Evolutionary conservation across 2,113 vertebrate species (phyloP), one percentile per base, ranked within the genome.

Genomic region (Mastomys coucha): DNA sequence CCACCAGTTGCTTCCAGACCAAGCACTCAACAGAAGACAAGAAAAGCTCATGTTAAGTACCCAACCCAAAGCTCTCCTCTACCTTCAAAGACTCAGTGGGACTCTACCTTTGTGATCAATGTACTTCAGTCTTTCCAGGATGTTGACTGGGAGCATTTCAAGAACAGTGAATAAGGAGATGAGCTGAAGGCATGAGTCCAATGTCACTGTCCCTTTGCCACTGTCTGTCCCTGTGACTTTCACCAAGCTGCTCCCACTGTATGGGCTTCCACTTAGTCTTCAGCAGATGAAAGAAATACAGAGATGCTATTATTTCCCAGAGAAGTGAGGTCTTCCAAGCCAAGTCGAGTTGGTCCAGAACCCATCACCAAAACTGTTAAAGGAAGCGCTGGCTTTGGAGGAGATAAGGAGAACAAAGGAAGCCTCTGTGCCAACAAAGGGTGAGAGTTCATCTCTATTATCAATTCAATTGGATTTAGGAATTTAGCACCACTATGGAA

Each of bases 111-210:
- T 81, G 56, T 17, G 31, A 22, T 89, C 72, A 39, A 6, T 36
- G 22, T 53, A 26, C 33, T 76, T 51, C 67, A 31, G 24, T 39
- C 56, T 93, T 75, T 70, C 89, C 42, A 53, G 63, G 51, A 80
- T 88, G 51, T 28, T 42, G 63, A 80, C 10, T 26, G 24, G 39
- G 22, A 82, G 95, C n/a, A 16, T 33, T 39, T 0, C 5, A 67
- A 42, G 28, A 45, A 31, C 45, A 58, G 0, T 1, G 20, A 82
- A 53, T 0, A 13, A 39, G 7, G 42, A 67, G 45, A 65, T 0
- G 0, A 45, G 17, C 13, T 1, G 0, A 3, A 9, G 20, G 24
- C 5, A 42, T 45, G 72, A 56, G 36, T 4, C 42, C 13, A 28
- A 0, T 4, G 11, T n/a, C 31, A 39, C 9, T 16, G 0, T 60